Conservation (phyloP, 2,797 vertebrate genomes). For the Crocodylus rhombifer region DNA sequence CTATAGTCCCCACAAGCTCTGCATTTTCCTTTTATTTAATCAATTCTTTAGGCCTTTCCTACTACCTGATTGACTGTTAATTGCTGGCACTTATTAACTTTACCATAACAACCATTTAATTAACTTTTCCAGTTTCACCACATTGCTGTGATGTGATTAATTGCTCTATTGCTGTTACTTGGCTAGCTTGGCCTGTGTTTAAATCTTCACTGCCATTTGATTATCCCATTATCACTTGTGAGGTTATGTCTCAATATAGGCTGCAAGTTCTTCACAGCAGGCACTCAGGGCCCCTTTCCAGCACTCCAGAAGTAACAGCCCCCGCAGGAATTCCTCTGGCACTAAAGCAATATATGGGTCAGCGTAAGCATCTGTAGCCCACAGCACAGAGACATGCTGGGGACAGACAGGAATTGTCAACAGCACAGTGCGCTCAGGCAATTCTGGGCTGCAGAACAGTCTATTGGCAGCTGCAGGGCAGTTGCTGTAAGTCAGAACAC, state of each 20-base stretch:
- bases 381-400: neutral
- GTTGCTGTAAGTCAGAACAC: conserved; percentile 1
- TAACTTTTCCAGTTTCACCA: conserved; percentile 5
- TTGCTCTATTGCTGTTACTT: conserved; percentile 1
- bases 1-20: neutral
- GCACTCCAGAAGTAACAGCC: too few species aligned
- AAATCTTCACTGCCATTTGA: neutral
- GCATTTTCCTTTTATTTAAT: neutral
- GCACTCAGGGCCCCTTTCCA: neutral
- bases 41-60: neutral
- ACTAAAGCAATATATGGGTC: neutral
- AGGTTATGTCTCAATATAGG: neutral
- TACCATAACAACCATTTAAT: neutral
- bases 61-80: conserved; percentile 16
- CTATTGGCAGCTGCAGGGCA: neutral
- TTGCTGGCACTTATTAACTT: neutral
- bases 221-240: neutral
- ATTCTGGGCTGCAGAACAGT: neutral
- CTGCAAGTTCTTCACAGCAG: neutral
- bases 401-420: neutral
- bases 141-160: neutral
- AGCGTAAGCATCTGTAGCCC: accelerated
- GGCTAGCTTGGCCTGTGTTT: neutral
- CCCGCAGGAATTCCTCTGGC: accelerated
- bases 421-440: neutral